These are phyloP conservation scores for Sternarchorhynchus goeldii DNA, from an alignment of 2,797 vertebrate genomes.

Conservation along the genomic window DNA sequence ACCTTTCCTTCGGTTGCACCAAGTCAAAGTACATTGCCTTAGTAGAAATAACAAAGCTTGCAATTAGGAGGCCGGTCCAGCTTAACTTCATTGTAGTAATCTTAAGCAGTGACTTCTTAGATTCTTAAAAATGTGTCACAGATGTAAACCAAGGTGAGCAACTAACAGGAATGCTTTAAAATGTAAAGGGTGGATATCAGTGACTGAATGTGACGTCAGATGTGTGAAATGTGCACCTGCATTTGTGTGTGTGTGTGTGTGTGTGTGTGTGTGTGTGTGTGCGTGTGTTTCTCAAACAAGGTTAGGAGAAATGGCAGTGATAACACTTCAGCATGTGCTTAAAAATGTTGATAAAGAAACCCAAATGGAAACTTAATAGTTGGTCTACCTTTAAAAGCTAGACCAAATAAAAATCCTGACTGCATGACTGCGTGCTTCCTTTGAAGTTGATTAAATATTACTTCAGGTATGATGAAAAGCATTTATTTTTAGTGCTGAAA, in stretches of 20 bases:
- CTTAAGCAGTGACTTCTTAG: neutral
- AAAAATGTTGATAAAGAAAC: slow-evolving; percentile 44
- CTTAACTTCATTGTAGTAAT: slow-evolving; percentile 64
- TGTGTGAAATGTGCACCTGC: slow-evolving; percentile 53
- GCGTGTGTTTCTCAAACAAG: slow-evolving; percentile 22
- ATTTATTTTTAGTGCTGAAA: neutral
- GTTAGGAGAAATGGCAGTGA: slow-evolving; percentile 32
- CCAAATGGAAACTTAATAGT: slow-evolving; percentile 60
- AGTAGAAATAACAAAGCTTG: slow-evolving; percentile 73
- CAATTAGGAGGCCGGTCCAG: slow-evolving; percentile 64
- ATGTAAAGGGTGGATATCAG: neutral
- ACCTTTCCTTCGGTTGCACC: slow-evolving; percentile 85
- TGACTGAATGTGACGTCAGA: neutral
- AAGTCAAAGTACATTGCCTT: slow-evolving; percentile 85
- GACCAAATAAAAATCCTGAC: no score
- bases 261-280: neutral
- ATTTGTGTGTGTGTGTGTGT: neutral
- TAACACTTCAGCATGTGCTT: slow-evolving; percentile 39
- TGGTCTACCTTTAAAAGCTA: slow-evolving; percentile 38
- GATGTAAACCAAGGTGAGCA: neutral
- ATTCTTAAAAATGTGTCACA: neutral
- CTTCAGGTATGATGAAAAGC: neutral
- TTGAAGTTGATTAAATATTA: neutral
- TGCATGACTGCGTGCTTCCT: neutral
- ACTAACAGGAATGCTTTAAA: neutral